Conservation (phyloP, 2,113 vertebrate genomes). For the Fulmarus glacialis region DNA sequence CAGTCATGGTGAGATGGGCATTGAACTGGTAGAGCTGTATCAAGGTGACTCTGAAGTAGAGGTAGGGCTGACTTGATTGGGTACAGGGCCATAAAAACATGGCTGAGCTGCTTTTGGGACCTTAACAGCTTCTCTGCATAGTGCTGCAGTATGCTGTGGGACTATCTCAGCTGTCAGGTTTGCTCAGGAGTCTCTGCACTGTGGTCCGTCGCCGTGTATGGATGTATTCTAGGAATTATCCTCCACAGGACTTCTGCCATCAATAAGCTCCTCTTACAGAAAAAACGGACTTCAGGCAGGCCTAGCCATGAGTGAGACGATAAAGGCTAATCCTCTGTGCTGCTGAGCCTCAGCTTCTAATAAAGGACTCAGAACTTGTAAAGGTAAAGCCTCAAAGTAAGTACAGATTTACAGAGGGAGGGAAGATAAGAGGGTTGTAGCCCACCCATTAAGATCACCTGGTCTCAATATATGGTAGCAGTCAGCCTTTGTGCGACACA, state of each 20-base stretch:
- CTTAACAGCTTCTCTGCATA: neutral
- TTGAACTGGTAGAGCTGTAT: neutral
- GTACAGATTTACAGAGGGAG: constrained; percentile 12
- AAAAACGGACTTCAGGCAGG: neutral
- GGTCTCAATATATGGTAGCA: constrained; percentile 36
- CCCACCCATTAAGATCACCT: constrained; percentile 51
- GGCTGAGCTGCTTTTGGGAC: neutral
- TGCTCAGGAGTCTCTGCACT: neutral
- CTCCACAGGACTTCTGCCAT: neutral
- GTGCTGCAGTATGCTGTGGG: neutral
- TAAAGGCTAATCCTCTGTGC: constrained; percentile 14
- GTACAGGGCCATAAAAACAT: neutral
- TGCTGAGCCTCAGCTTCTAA: constrained; percentile 25
- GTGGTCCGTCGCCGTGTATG: neutral
- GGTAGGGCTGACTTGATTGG: neutral
- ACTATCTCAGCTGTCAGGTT: neutral
- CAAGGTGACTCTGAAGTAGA: neutral
- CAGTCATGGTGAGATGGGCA: neutral
- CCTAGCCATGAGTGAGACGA: neutral
- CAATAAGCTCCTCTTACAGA: neutral
- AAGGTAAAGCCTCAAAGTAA: constrained; percentile 41
- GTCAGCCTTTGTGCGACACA: neutral
- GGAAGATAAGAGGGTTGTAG: neutral
- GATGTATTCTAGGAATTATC: neutral
- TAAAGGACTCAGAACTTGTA: constrained; percentile 19